Evolutionary conservation across 92 coral and sea anemone species (phyloP).

Genomic region (Porites divaricata): DNA sequence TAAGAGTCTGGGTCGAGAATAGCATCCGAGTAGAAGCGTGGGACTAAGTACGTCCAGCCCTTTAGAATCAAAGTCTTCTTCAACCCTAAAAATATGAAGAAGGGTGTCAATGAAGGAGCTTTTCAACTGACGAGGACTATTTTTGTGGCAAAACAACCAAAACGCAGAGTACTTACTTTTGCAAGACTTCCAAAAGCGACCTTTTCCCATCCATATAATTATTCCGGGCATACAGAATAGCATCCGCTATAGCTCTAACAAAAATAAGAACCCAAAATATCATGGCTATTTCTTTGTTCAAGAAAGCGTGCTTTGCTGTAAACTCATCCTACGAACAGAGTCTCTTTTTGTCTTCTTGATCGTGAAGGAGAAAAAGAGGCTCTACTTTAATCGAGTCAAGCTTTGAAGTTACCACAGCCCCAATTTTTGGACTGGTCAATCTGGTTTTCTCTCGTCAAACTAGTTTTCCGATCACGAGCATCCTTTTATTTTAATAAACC

Average conservation of each 20-base stretch:
- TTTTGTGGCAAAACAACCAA: neutral
- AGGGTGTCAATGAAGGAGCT: neutral
- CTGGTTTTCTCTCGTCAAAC: too few species aligned
- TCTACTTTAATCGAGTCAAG: too few species aligned
- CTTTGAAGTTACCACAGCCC: too few species aligned
- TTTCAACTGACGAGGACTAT: too few species aligned
- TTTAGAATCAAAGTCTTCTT: slow-evolving; percentile 57
- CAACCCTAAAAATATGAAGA: slow-evolving; percentile 43
- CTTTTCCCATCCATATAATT: slow-evolving; percentile 56
- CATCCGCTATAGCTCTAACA: slow-evolving; percentile 60
- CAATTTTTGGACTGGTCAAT: too few species aligned
- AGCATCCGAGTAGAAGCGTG: slow-evolving; percentile 54
- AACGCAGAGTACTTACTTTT: slow-evolving; percentile 28
- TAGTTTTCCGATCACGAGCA: too few species aligned
- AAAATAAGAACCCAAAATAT: neutral
- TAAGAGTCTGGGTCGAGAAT: slow-evolving; percentile 67
- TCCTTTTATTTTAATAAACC: too few species aligned
- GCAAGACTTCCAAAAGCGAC: slow-evolving; percentile 56
- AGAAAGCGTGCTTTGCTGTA: too few species aligned
- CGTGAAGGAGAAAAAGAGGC: too few species aligned
- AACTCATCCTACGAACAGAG: too few species aligned
- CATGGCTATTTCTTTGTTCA: neutral
- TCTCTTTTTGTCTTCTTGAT: too few species aligned
- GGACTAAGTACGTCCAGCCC: slow-evolving; percentile 79
- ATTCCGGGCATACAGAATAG: slow-evolving; percentile 63